These are phyloP conservation scores for Fissipunctia ypsillon DNA, from an alignment of 2,888 invertebrate genomes.

Conservation along the genomic window DNA sequence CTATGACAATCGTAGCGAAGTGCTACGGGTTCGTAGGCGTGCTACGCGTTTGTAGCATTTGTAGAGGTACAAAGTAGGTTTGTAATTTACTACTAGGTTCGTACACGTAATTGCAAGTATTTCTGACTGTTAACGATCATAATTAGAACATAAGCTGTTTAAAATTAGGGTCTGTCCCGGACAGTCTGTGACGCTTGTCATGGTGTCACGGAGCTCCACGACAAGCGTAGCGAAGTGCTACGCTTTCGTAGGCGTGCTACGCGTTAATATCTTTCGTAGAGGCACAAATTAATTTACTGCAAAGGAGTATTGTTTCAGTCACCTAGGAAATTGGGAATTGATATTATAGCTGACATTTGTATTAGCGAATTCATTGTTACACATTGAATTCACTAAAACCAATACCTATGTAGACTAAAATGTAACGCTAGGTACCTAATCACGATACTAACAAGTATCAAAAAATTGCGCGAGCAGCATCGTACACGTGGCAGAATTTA, in stretches of 20 bases:
- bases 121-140: neutral
- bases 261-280: neutral
- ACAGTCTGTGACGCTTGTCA: neutral
- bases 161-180: neutral
- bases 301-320: neutral
- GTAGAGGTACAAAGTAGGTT: neutral
- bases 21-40: slow-evolving; percentile 39
- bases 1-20: neutral
- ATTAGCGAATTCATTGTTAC: no score
- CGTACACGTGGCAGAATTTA: no score
- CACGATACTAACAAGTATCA: no score
- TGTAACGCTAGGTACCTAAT: no score
- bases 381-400: no score
- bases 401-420: no score
- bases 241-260: slow-evolving; percentile 17
- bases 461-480: no score
- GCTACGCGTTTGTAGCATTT: slow-evolving; percentile 8
- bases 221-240: neutral
- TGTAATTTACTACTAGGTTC: neutral
- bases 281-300: neutral
- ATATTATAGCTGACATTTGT: no score
- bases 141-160: neutral
- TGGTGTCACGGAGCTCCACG: neutral
- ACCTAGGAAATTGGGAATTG: no score
- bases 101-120: neutral